phyloP scores from a whole-genome alignment of 2,797 vertebrate genomes.

The Lacerta bilineata region DNA sequence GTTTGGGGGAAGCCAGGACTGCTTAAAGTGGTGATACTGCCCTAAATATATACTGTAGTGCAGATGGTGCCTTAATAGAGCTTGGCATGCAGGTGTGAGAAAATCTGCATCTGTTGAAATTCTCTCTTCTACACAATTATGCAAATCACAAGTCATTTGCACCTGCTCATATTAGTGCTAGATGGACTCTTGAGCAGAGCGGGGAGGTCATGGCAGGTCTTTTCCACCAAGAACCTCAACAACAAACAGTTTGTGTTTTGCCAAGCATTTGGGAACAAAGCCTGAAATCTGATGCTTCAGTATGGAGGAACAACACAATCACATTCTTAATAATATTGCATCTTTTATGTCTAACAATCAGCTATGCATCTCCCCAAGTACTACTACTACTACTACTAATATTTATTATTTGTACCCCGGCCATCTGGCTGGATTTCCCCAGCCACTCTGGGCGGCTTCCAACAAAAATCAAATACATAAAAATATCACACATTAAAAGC shows the following conservation, averaged over 20 bases:
- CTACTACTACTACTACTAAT: background rate
- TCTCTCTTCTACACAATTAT: background rate
- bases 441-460: too few species aligned
- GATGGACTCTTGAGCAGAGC: background rate
- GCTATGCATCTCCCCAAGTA: slow-evolving; percentile 10
- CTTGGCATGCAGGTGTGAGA: background rate
- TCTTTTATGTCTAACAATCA: slow-evolving; percentile 12
- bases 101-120: background rate
- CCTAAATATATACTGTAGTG: background rate
- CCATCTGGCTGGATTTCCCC: too few species aligned
- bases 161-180: background rate
- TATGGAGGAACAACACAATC: slow-evolving; percentile 25
- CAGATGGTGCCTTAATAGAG: background rate
- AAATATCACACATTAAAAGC: too few species aligned
- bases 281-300: background rate
- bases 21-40: too few species aligned
- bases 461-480: too few species aligned
- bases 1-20: too few species aligned
- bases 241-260: background rate
- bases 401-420: too few species aligned
- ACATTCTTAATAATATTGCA: slow-evolving; percentile 37
- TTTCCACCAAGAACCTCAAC: background rate
- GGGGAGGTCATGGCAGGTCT: background rate
- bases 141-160: background rate
- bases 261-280: too few species aligned